Evolutionary conservation across 2,113 vertebrate species (phyloP).

Genomic region (Grammomys surdaster): DNA sequence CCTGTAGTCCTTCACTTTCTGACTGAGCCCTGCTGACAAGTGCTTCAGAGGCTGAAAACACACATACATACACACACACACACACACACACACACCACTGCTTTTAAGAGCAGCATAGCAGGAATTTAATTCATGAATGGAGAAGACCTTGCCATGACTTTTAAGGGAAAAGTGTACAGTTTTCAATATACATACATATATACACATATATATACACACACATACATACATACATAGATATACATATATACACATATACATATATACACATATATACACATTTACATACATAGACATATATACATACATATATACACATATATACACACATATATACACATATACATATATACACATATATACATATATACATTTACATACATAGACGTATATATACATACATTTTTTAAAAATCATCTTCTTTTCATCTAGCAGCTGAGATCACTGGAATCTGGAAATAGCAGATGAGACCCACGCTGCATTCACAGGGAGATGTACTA

Average conservation of each 20-base stretch:
- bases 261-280: not conserved
- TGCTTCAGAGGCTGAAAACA: not conserved
- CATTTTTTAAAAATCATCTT: not conserved
- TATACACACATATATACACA: too few species aligned
- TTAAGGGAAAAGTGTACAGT: not conserved
- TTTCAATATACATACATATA: not conserved
- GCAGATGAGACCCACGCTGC: fast-evolving
- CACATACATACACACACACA: too few species aligned
- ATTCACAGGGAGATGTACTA: fast-evolving
- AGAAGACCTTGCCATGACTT: not conserved
- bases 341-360: too few species aligned
- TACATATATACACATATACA: too few species aligned
- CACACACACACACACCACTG: not conserved
- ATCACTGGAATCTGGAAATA: not conserved
- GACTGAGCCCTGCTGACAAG: fast-evolving
- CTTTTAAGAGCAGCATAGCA: not conserved
- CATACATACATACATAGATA: too few species aligned
- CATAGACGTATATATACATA: too few species aligned
- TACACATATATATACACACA: too few species aligned
- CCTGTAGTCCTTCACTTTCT: fast-evolving
- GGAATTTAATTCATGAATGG: not conserved
- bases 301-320: too few species aligned
- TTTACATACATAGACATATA: not conserved
- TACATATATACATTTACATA: too few species aligned
- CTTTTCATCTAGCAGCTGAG: not conserved